Percentiles rank a stretch among this genome's conserved stretches.
phyloP scores from a whole-genome alignment of 2,888 invertebrate species.

The Cheilosia impressa region DNA sequence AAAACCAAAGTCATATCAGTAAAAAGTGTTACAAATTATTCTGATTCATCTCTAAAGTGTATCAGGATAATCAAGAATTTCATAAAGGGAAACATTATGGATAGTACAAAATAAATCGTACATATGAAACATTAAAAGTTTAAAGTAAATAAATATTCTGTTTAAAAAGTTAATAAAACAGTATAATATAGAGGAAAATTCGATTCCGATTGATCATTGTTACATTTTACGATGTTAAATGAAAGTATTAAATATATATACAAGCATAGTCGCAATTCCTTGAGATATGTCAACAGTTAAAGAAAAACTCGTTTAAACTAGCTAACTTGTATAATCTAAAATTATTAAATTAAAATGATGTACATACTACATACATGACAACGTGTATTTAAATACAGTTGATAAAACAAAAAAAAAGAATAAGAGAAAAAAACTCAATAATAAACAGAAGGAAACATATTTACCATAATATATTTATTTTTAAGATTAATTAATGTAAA shows the following conservation, averaged over 20 bases:
- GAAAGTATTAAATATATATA: conserved; percentile 49
- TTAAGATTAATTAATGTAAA: conserved; percentile 62
- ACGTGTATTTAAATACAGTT: conserved; percentile 48
- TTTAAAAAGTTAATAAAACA: conserved; percentile 41
- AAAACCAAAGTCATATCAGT: conserved; percentile 71
- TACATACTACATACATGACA: conserved; percentile 67
- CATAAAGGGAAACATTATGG: conserved; percentile 69
- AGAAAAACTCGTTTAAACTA: conserved; percentile 43
- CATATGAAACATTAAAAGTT: conserved; percentile 61
- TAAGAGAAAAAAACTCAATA: neutral
- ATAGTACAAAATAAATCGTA: conserved; percentile 75
- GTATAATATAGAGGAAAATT: conserved; percentile 14
- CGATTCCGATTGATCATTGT: conserved; percentile 55
- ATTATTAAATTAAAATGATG: conserved; percentile 49
- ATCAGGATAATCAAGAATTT: conserved; percentile 53
- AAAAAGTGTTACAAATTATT: conserved; percentile 59
- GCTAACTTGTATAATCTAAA: conserved; percentile 41
- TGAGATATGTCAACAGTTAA: conserved; percentile 50
- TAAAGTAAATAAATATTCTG: conserved; percentile 43
- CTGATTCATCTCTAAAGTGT: conserved; percentile 33
- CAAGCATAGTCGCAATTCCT: conserved; percentile 34
- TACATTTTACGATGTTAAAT: conserved; percentile 59
- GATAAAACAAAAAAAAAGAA: conserved; percentile 22
- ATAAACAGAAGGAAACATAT: conserved; percentile 46
- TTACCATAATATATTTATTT: conserved; percentile 65